phyloP scores from a whole-genome alignment of 2,113 vertebrate species.

The Megalops atlanticus region DNA sequence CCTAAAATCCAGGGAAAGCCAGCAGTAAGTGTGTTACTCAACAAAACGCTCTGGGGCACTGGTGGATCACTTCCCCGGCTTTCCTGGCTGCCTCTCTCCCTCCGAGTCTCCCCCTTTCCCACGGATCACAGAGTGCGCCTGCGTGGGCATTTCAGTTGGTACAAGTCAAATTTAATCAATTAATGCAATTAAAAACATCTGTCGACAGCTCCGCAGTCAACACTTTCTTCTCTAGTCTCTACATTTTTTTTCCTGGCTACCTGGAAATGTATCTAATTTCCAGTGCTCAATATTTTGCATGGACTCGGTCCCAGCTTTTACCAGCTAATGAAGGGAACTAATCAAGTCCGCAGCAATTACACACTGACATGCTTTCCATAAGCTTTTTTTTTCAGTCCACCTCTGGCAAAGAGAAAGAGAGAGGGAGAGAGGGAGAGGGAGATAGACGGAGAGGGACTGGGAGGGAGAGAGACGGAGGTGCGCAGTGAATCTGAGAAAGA shows the following conservation, averaged over 20 bases:
- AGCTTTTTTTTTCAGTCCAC: conserved; percentile 38
- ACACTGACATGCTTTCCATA: conserved; percentile 28
- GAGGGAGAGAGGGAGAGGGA: background rate
- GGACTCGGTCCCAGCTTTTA: conserved; percentile 60
- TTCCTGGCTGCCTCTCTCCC: conserved; percentile 19
- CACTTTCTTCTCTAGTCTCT: conserved; percentile 22
- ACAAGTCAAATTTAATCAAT: conserved; percentile 55
- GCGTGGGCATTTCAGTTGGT: conserved; percentile 28
- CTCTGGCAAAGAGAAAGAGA: conserved; percentile 22
- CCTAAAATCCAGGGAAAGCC: background rate
- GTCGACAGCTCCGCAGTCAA: conserved; percentile 49
- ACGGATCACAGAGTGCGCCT: background rate
- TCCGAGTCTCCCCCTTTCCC: conserved; percentile 6
- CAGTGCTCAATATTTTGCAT: conserved; percentile 68
- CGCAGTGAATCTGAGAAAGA: background rate
- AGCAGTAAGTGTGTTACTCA: background rate
- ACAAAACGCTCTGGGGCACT: background rate
- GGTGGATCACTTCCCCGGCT: background rate
- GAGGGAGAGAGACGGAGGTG: background rate
- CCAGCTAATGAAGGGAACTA: conserved; percentile 65
- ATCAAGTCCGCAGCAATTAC: conserved; percentile 58
- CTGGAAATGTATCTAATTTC: conserved; percentile 61
- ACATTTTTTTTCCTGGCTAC: conserved; percentile 40
- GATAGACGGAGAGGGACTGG: background rate
- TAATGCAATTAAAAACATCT: conserved; percentile 53